phyloP scores from a whole-genome alignment of 2,888 invertebrate genomes.

The Ornithoptera alexandrae region DNA sequence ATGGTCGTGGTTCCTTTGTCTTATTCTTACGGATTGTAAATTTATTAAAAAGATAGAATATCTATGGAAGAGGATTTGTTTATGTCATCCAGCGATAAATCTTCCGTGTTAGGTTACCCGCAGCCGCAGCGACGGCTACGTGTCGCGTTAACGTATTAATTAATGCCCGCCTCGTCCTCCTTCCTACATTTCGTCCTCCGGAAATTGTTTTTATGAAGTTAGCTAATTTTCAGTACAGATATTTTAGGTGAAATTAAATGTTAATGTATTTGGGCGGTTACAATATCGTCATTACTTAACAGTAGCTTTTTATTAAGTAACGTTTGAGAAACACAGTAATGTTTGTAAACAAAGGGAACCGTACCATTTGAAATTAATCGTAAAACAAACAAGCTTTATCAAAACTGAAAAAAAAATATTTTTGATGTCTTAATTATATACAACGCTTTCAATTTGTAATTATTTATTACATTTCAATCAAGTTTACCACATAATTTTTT shows the following conservation, averaged over 20 bases:
- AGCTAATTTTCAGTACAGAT: not conserved
- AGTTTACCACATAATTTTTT: too few species aligned
- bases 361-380: too few species aligned
- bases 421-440: too few species aligned
- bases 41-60: not conserved
- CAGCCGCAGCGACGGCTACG: not conserved
- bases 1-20: not conserved
- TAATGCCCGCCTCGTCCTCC: not conserved
- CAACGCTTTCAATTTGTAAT: too few species aligned
- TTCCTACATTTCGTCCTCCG: not conserved
- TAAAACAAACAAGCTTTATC: too few species aligned
- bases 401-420: too few species aligned
- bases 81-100: not conserved
- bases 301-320: too few species aligned
- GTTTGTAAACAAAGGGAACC: too few species aligned
- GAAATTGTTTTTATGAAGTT: not conserved
- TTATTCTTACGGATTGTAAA: not conserved
- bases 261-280: too few species aligned
- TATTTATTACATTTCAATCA: too few species aligned
- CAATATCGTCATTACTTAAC: too few species aligned
- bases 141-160: slow-evolving; percentile 1
- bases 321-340: too few species aligned
- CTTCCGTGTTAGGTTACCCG: slow-evolving; percentile 2
- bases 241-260: not conserved
- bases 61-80: not conserved